Evolutionary conservation across 2,797 vertebrate genomes (phyloP), one percentile per base, ranked within the genome.

Genomic region (Sebastes iracundus): DNA sequence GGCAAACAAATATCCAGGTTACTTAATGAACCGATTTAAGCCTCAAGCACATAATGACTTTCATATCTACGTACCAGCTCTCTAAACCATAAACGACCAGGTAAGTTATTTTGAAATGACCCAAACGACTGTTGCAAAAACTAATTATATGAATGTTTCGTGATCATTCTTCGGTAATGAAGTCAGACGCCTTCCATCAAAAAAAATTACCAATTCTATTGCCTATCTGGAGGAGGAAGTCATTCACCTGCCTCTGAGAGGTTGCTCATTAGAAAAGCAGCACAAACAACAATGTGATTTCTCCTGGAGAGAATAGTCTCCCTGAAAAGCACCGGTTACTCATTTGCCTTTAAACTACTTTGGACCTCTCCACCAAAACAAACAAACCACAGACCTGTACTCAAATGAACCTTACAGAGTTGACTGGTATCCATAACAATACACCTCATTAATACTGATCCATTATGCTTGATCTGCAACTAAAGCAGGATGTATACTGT

Each of bases 401-500:
- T 65, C 27, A 27, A 49, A 27, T 59, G 3, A 35, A 65, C 22
- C 27, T 11, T 10, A 16, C 22, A 61, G 22, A 59, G 23, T 27
- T 13, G 5, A 30, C 38, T 22, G 18, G 16, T 46, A 60, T 46
- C 18, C 20, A 49, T 23, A 30, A 42, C 13, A 49, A 49, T 16
- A 23, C 0, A 23, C 1, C 0, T 46, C n/a, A 2, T 68, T 55
- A 68, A 28, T 22, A 28, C 18, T 30, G 16, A 28, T 5, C 14
- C 18, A 27, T n/a, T n/a, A 12, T 46, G 12, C 4, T 20, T 52
- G 71, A 62, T 30, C 25, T 61, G 58, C 23, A 32, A 3, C 22
- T 42, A 20, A 20, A 0, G 0, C 38, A 49, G 4, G 35, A 22
- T 18, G 4, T 46, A 0, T 16, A 46, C 33, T 38, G 12, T 38